Evolutionary conservation across 2,888 invertebrate species (phyloP).

Genomic region (Rhamphomyia laevipes): DNA sequence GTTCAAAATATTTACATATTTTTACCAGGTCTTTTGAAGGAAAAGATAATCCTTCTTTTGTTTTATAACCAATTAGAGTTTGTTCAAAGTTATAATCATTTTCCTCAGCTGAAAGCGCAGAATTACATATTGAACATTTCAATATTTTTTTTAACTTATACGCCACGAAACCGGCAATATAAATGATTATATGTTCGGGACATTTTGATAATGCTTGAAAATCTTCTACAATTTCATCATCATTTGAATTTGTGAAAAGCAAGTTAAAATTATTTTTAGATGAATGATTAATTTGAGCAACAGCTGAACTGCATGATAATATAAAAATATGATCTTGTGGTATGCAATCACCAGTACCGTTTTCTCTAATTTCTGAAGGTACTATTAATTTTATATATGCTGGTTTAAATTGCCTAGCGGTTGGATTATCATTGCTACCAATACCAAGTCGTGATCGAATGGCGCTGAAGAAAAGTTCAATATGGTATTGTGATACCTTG

Average conservation of each 20-base stretch:
- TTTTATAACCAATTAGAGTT: neutral
- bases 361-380: conserved; percentile 7
- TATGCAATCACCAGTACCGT: conserved; percentile 2
- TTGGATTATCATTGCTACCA: conserved; percentile 15
- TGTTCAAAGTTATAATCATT: neutral
- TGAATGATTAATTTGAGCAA: neutral
- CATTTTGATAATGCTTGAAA: neutral
- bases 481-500: conserved; percentile 17
- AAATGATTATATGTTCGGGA: neutral
- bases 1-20: neutral
- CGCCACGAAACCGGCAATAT: neutral
- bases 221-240: neutral
- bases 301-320: neutral
- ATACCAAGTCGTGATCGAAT: conserved; percentile 13
- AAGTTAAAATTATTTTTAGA: neutral
- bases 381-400: conserved; percentile 11
- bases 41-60: neutral
- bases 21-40: neutral
- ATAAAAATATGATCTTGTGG: neutral
- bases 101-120: neutral
- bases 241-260: neutral
- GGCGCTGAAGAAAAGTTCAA: conserved; percentile 17
- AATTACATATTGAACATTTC: neutral
- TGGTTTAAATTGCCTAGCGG: conserved; percentile 1
- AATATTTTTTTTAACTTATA: neutral